Percentiles rank a stretch among this genome's conserved stretches.
Conservation (phyloP, 2,797 vertebrate species). For the Acipenser oxyrinchus region DNA sequence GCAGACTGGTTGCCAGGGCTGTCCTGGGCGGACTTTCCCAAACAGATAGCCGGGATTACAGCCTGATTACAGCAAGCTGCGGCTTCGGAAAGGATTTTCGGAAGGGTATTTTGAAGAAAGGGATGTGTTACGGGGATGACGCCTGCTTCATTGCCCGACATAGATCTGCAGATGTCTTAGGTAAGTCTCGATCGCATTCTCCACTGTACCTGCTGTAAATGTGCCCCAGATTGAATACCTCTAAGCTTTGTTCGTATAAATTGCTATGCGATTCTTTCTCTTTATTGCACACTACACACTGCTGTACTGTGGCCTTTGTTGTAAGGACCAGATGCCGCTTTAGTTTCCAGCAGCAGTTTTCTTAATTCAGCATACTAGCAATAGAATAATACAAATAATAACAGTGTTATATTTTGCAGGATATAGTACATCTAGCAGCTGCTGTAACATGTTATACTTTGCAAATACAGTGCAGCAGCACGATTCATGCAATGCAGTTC, state of each 20-base stretch:
- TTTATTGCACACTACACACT: no score
- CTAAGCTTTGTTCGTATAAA: conserved; percentile 3
- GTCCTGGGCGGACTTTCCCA: conserved; percentile 93
- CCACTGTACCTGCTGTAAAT: neutral
- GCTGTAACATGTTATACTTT: no score
- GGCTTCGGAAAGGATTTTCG: conserved; percentile 96
- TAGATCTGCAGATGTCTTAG: conserved; percentile 79
- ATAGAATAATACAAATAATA: no score
- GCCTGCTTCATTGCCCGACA: conserved; percentile 89
- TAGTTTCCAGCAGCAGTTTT: no score
- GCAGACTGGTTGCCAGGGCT: conserved; percentile 90
- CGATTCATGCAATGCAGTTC: no score
- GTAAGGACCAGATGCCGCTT: no score
- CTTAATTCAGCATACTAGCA: no score
- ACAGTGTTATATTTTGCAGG: no score
- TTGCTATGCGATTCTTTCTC: neutral
- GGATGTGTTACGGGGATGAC: conserved; percentile 94
- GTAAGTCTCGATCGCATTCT: conserved; percentile 52
- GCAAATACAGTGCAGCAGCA: no score
- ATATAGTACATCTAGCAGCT: no score
- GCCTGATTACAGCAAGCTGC: conserved; percentile 86
- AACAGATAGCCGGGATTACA: conserved; percentile 92
- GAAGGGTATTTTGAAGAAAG: conserved; percentile 95
- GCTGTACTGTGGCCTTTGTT: no score
- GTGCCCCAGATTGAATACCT: no score